Evolutionary conservation across 1,140 invertebrate species (phyloP).

Genomic region (Drosophila sechellia): DNA sequence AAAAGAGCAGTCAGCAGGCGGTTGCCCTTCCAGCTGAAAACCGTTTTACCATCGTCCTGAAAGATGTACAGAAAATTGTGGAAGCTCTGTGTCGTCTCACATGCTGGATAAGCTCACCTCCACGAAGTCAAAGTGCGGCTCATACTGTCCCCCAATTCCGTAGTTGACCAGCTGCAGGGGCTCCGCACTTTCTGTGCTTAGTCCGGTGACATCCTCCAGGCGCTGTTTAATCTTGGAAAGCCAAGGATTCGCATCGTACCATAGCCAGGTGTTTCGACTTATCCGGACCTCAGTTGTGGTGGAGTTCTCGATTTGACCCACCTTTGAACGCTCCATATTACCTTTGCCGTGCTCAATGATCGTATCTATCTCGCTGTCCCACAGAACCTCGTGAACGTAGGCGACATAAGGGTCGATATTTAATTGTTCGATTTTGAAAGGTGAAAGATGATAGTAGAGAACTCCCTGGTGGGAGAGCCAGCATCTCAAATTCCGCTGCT

Average conservation of each 20-base stretch:
- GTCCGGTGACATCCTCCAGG: constrained; percentile 91
- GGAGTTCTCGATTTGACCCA: constrained; percentile 86
- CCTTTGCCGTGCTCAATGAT: constrained; percentile 92
- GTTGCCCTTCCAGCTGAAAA: constrained; percentile 83
- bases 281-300: constrained; percentile 91
- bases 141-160: constrained; percentile 90
- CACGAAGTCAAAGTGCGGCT: constrained; percentile 90
- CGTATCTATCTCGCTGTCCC: constrained; percentile 87
- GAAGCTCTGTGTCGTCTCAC: not conserved
- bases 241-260: constrained; percentile 91
- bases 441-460: constrained; percentile 91
- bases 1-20: constrained; percentile 76
- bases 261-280: constrained; percentile 98
- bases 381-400: constrained; percentile 91
- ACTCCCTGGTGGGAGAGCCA: constrained; percentile 89
- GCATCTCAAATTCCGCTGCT: constrained; percentile 86
- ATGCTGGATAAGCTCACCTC: constrained; percentile 85
- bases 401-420: constrained; percentile 93
- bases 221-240: constrained; percentile 77
- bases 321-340: constrained; percentile 90
- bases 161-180: constrained; percentile 89
- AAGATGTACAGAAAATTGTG: not conserved
- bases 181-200: constrained; percentile 92
- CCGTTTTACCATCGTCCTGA: not conserved
- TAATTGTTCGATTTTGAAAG: constrained; percentile 96